These are phyloP conservation scores for Drosophila varians DNA, from an alignment of 1,140 invertebrate genomes.

Conservation along the genomic window DNA sequence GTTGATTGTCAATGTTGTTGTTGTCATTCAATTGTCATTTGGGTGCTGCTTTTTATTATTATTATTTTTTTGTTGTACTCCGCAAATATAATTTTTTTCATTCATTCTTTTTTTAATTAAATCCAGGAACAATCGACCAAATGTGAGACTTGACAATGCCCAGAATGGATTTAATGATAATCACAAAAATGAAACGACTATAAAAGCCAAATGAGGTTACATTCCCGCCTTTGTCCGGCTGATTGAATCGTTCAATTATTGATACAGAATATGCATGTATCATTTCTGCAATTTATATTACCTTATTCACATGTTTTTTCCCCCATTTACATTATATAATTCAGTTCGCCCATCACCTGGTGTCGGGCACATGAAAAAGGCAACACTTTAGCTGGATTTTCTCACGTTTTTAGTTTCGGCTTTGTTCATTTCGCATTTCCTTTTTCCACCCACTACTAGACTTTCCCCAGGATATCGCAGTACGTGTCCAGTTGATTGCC, in stretches of 20 bases:
- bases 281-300: conserved; percentile 26
- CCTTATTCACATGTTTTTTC: neutral
- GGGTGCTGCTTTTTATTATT: conserved; percentile 35
- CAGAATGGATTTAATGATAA: conserved; percentile 61
- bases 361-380: conserved; percentile 6
- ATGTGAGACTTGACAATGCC: conserved; percentile 66
- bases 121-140: conserved; percentile 65
- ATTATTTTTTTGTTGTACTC: conserved; percentile 23
- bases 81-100: conserved; percentile 45
- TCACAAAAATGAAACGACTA: conserved; percentile 46
- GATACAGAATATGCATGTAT: conserved; percentile 29
- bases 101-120: conserved; percentile 71
- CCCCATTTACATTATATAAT: conserved; percentile 9
- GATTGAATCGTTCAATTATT: conserved; percentile 67
- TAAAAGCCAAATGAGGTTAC: conserved; percentile 45
- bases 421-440: conserved; percentile 43
- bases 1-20: conserved; percentile 44
- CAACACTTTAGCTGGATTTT: conserved; percentile 35
- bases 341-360: conserved; percentile 27
- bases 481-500: conserved; percentile 79
- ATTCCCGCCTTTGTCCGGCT: conserved; percentile 43
- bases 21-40: conserved; percentile 75
- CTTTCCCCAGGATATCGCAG: conserved; percentile 25
- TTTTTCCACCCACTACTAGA: conserved; percentile 49
- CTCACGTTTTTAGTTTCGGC: conserved; percentile 35